Evolutionary conservation across 2,113 vertebrate genomes (phyloP), one percentile per base, ranked within the genome.

Genomic region (Saccopteryx bilineata): DNA sequence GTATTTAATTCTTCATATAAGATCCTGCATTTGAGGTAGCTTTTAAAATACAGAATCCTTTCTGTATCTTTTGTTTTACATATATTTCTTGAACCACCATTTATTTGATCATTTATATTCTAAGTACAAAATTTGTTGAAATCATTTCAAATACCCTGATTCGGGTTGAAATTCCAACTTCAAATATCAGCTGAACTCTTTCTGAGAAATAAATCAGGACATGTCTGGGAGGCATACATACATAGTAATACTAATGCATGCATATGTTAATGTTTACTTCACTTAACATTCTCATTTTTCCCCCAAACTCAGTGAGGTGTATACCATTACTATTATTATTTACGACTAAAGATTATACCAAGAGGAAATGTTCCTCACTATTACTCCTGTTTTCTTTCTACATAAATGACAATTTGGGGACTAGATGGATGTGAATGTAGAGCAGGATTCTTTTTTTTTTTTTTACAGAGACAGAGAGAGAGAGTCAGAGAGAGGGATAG

Each of bases 1-100:
- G 39, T 39, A 39, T 93, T 93, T 58, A 80, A 60, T 92, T 87
- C 63, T 63, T 95, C 93, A 31, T n/a, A 54, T 50, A 23, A 61
- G 31, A 94, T 89, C 1, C 0, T 79, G 9, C 7, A 65, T 79
- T 96, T 76, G 78, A 91, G 28, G 66, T 91, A 50, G 24, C 58
- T 86, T 79, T 50, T 61, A 86, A 87, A 93, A 79, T 58, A n/a
- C 0, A 28, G 46, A 63, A 28, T 26, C 26, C 23, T 76, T 96
- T 93, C 39, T 91, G 2, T 81, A 71, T 1, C 78, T 79, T 90
- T 93, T 91, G 79, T 7, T 21, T 58, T 69, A 48, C 48, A 26
- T 74, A 39, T 60, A 24, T 90, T 95, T 93, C 26, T 65, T 23
- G 33, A 84, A 84, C 58, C 68, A 68, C 5, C 4, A 63, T 93